These are phyloP conservation scores for Adrianichthys oophorus DNA, from an alignment of 2,797 vertebrate species.

Conservation along the genomic window DNA sequence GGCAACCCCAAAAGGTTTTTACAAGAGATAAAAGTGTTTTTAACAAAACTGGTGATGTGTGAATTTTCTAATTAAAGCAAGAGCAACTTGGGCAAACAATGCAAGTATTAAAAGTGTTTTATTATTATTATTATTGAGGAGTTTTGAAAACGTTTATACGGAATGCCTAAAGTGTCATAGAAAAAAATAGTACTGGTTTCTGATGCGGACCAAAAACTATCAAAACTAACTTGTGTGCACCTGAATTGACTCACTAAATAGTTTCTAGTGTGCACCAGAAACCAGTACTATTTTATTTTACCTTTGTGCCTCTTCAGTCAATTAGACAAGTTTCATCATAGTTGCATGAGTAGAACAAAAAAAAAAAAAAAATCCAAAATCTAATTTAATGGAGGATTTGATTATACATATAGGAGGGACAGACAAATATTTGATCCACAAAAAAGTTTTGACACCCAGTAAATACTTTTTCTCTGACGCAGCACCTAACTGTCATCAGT, in stretches of 20 bases:
- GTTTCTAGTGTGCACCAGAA: no score
- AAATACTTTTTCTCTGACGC: neutral
- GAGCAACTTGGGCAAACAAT: neutral
- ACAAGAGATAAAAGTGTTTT: constrained; percentile 27
- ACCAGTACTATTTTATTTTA: constrained; percentile 4
- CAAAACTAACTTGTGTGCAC: no score
- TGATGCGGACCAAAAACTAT: no score
- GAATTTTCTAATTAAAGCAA: constrained; percentile 23
- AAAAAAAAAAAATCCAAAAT: constrained; percentile 1
- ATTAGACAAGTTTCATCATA: neutral
- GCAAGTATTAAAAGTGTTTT: no score
- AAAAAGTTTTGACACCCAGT: constrained; percentile 3
- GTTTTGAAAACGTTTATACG: neutral
- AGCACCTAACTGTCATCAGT: neutral
- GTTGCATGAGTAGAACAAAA: no score
- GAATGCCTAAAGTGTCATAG: neutral
- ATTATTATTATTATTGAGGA: no score
- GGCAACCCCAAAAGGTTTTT: constrained; percentile 9
- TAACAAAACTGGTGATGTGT: constrained; percentile 36
- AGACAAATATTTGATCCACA: constrained; percentile 27
- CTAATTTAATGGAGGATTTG: constrained; percentile 21
- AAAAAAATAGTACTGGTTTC: no score
- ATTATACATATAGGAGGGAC: constrained; percentile 2
- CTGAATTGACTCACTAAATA: no score
- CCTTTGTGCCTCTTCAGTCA: neutral